Evolutionary conservation across 1,140 invertebrate species (phyloP), one percentile per base, ranked within the genome.

Genomic region (Cydia pomonella): DNA sequence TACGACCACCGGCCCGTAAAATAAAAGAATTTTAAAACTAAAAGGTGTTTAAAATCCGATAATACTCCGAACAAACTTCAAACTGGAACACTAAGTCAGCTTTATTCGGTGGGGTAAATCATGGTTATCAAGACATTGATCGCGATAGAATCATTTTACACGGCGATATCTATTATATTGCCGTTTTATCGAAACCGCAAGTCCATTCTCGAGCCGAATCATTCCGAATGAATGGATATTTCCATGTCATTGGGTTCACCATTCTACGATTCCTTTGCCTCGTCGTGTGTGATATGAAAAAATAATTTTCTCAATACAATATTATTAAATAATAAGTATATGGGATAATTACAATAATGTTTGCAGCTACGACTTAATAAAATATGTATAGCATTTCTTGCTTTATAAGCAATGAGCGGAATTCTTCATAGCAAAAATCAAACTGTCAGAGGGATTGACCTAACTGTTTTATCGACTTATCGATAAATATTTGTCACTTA

Each of bases 191-290:
- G 85, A 80, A 38, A 83, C 88, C 87, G 82, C 86, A 78, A 84
- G 81, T 84, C 84, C 87, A 81, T 86, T 88, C 83, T 84, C 78
- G 78, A 80, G 78, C 81, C 80, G 80, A 86, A 90, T 89, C 87
- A 83, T 91, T 91, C 88, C 89, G 77, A 80, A 63, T 75, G 82
- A 84, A 84, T 83, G 84, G 83, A 25, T 88, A 87, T 90, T 91
- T 91, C 87, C 87, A 85, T 84, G 80, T 87, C 88, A 88, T 80
- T 78, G 82, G 77, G 75, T 85, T 83, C 77, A 80, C 74, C 80
- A 78, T 78, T 83, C 80, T 78, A 82, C 79, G 71, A 83, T 82
- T 78, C 79, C 76, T 83, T 85, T 80, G 79, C 78, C 80, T 72
- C 69, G 73, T 74, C 77, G 38, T 44, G 64, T 63, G 73, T 77